Conservation (phyloP, 2,797 vertebrate genomes). For the Potorous gilbertii region DNA sequence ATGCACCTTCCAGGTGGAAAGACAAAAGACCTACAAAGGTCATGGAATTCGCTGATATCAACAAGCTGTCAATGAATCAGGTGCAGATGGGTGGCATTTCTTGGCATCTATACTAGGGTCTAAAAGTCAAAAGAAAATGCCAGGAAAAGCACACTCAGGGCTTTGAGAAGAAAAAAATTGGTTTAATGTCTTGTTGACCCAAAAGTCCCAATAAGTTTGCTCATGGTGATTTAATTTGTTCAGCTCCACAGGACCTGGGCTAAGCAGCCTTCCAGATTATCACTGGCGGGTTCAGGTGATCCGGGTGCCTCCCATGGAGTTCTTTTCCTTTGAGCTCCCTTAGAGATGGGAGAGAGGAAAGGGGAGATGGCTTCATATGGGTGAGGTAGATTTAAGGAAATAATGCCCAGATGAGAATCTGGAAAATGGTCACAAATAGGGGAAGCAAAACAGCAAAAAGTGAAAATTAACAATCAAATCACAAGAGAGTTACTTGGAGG, state of each 20-base stretch:
- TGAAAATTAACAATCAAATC: not conserved
- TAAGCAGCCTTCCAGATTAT: not conserved
- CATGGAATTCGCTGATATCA: not conserved
- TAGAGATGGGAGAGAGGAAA: not conserved
- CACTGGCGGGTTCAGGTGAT: not conserved
- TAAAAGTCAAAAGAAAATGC: not conserved
- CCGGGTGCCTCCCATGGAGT: not conserved
- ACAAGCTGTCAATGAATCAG: not conserved
- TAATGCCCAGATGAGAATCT: not conserved
- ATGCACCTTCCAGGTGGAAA: not conserved
- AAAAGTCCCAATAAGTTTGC: not conserved
- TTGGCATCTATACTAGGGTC: not conserved
- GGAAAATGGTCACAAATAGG: not conserved
- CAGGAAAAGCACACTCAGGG: not conserved
- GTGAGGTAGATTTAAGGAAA: not conserved
- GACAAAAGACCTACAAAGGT: not conserved
- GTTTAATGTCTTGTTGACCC: not conserved
- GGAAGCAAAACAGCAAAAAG: not conserved
- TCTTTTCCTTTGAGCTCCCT: not conserved
- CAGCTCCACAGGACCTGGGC: not conserved
- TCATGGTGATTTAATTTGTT: not conserved
- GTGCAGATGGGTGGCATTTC: not conserved
- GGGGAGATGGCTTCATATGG: no score
- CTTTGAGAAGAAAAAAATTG: not conserved
- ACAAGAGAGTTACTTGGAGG: not conserved